Conservation (phyloP, 2,113 vertebrate genomes). For the Odobenus rosmarus region DNA sequence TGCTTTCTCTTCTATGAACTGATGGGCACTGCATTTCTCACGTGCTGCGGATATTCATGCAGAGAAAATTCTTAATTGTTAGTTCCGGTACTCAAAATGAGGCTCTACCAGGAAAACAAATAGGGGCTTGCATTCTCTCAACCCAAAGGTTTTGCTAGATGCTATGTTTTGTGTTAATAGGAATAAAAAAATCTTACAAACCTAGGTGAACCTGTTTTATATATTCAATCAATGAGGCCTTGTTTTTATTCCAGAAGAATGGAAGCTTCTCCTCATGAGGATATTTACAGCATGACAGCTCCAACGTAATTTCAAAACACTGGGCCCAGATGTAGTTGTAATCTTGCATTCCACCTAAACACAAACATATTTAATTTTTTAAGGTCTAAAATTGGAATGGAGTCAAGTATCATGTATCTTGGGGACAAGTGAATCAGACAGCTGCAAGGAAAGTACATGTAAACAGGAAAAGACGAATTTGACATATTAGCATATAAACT, state of each 20-base stretch:
- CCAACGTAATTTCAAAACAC: conserved; percentile 96
- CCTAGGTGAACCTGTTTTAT: conserved; percentile 96
- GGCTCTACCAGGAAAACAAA: not conserved
- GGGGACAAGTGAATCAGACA: not conserved
- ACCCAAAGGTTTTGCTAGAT: not conserved
- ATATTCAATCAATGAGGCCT: conserved; percentile 90
- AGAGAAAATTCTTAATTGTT: not conserved
- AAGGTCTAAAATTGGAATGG: not conserved
- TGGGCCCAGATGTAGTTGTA: conserved; percentile 97
- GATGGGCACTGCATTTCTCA: not conserved
- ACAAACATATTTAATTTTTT: conserved; percentile 58
- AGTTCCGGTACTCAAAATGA: not conserved
- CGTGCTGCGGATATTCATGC: too few species aligned
- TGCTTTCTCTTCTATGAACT: not conserved
- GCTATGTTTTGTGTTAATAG: not conserved
- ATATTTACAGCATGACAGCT: conserved; percentile 97
- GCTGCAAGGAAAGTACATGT: not conserved
- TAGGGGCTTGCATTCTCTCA: not conserved
- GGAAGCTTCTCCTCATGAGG: conserved; percentile 88
- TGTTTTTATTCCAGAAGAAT: conserved; percentile 92
- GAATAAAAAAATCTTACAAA: conserved; percentile 78
- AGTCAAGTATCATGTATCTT: not conserved
- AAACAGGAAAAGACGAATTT: conserved; percentile 33
- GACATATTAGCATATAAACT: not conserved
- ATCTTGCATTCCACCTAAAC: conserved; percentile 98